Conservation (phyloP, 2,797 vertebrate species). For the Alauda arvensis region DNA sequence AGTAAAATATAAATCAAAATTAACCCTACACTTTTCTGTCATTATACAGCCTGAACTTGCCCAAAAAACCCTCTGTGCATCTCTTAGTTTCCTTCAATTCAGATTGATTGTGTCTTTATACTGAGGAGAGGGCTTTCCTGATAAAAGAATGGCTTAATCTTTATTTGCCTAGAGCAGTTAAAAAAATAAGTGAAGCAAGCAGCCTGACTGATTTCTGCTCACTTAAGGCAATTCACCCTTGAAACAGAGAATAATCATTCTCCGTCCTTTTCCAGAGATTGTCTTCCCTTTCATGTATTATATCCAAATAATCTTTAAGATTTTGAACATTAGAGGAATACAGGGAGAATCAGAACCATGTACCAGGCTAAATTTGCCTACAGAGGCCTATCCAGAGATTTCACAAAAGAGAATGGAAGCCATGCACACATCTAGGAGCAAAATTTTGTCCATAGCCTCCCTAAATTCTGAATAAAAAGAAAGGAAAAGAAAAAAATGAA, state of each 20-base stretch:
- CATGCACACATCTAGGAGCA: background rate
- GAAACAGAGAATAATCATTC: conserved; percentile 65
- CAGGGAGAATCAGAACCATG: background rate
- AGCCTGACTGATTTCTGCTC: conserved; percentile 68
- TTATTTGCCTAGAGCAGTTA: conserved; percentile 71
- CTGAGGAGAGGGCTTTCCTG: conserved; percentile 48
- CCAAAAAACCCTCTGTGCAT: background rate
- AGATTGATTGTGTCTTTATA: conserved; percentile 67
- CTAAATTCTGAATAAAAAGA: background rate
- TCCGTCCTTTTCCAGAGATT: conserved; percentile 44
- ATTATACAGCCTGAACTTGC: conserved; percentile 22
- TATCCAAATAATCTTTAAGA: conserved; percentile 36
- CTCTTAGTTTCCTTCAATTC: conserved; percentile 50
- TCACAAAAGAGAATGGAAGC: background rate
- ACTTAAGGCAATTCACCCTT: conserved; percentile 62
- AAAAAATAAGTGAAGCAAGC: conserved; percentile 70
- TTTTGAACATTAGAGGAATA: conserved; percentile 23
- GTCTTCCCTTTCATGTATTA: conserved; percentile 42
- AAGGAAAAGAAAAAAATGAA: background rate
- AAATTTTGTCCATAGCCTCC: background rate
- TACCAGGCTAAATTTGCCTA: background rate
- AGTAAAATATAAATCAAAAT: conserved; percentile 20
- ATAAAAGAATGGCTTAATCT: conserved; percentile 71
- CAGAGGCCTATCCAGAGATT: background rate
- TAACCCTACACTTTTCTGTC: background rate